Evolutionary conservation across 2,113 vertebrate genomes (phyloP), one percentile per base, ranked within the genome.

Genomic region (Apodemus sylvaticus): DNA sequence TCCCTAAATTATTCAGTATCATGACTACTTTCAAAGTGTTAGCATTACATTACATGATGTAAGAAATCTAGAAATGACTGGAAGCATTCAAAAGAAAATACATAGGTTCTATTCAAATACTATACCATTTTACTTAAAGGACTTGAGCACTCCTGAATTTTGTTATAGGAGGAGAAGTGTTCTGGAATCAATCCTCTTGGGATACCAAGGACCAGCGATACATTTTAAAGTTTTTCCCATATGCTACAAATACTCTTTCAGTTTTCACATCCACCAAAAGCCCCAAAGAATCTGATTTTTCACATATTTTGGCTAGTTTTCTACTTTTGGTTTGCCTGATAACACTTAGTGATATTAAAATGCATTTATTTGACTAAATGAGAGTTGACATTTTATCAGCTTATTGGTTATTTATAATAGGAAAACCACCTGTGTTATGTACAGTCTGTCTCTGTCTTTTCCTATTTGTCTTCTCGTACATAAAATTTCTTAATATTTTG

Each of bases 281-380:
- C 11, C 58, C 14, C 0, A 34, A 14, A 93, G 70, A 70, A 6
- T 83, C 19, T 62, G 58, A 2, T 45, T 85, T 85, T 62, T 39
- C 14, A 64, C 79, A 7, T 51, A n/a, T 93, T 94, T 87, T 58
- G 60, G 4, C 19, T 9, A 88, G 79, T 74, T 76, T 71, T 39
- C 42, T 89, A 93, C 9, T 85, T 91, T 91, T 36, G 24, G 3
- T 60, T 93, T 93, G 17, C 64, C 13, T 95, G 39, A 89, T 94
- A 86, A 51, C 3, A 34, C 29, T 39, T 58, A 51, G 34, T 90
- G 45, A 48, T 66, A 90, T 78, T 79, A 7, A 82, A 86, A 86
- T 74, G 1, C 0, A 48, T 78, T 94, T 55, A 62, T 85, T 55
- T 39, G 17, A 92, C 78, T 68, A 74, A 16, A 36, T 77, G 31